Evolutionary conservation across 2,113 vertebrate species (phyloP), one percentile per base, ranked within the genome.

Genomic region (Seriola rivoliana): DNA sequence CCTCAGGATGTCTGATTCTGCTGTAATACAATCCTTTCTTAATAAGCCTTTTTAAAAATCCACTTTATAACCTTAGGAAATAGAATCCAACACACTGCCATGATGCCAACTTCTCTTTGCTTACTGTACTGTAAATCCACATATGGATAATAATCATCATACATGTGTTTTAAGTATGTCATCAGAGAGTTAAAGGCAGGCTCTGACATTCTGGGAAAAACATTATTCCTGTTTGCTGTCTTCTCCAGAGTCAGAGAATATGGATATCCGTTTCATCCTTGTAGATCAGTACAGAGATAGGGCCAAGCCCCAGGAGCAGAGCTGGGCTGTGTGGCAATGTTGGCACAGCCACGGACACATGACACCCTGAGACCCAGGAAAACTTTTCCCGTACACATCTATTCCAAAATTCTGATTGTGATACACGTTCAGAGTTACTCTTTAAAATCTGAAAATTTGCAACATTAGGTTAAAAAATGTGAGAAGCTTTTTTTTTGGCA

Each of bases 1-100:
- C 52, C 32, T 59, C 19, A 59, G 29, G 40, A 23, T 48, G 29
- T 77, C 50, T 48, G 59, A 32, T 64, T 72, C 57, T 62, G 34
- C 34, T 46, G 55, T 57, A 74, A 79, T 21, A 52, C 36, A 55
- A 23, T 69, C 63, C 57, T 76, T 57, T 75, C n/a, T 19, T 57
- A 70, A 70, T 64, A 34, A 57, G 36, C 48, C 48, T 25, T 62
- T 44, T 34, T 36, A 16, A 7, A 19, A 54, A 63, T 25, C 34
- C 6, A 12, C 19, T 77, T 46, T 16, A 65, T 36, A 25, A 57
- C 52, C 23, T 36, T 4, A 40, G 32, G 21, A n/a, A 4, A 38
- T 17, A 10, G 29, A 60, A 36, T 62, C 8, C 46, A 25, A 25
- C 44, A 62, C 29, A 21, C n/a, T 52, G 9, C 9, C 25, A 21